phyloP scores from a whole-genome alignment of 2,797 vertebrate genomes.

The Cynopterus sphinx region DNA sequence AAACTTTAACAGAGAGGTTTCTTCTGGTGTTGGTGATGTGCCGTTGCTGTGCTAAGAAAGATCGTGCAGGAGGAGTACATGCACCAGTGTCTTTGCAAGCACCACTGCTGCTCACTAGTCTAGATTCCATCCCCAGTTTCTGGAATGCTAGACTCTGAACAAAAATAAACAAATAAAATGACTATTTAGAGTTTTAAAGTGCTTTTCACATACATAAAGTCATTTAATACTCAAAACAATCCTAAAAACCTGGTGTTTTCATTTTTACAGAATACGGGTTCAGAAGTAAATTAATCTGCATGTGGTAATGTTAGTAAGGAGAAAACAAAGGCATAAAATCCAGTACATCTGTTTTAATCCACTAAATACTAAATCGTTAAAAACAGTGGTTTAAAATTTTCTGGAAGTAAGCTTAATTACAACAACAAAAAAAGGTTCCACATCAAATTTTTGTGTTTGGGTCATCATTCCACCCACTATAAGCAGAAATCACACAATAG shows the following conservation, averaged over 20 bases:
- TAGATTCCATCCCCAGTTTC: slow-evolving; percentile 94
- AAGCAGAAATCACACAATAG: background rate
- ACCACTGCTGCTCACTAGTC: slow-evolving; percentile 87
- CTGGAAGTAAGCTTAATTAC: background rate
- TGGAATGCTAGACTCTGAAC: slow-evolving; percentile 94
- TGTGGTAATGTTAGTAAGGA: background rate
- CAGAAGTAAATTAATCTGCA: background rate
- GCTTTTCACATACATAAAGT: background rate
- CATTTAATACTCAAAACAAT: background rate
- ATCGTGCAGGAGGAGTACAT: slow-evolving; percentile 86
- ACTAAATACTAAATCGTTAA: background rate
- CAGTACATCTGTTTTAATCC: slow-evolving; percentile 11
- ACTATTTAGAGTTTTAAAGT: background rate
- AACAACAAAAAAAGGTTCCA: background rate
- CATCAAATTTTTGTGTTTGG: background rate
- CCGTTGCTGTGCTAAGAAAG: slow-evolving; percentile 96
- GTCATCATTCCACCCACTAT: background rate
- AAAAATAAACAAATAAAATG: background rate
- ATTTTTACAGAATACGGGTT: background rate
- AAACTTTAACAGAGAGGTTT: slow-evolving; percentile 89
- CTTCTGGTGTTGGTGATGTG: slow-evolving; percentile 93
- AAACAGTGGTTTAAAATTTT: slow-evolving; percentile 25
- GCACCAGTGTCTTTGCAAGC: slow-evolving; percentile 74
- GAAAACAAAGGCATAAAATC: background rate
- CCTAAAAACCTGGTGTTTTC: background rate